Evolutionary conservation across 2,113 vertebrate species (phyloP), one percentile per base, ranked within the genome.

Genomic region (Morphnarchus princeps): DNA sequence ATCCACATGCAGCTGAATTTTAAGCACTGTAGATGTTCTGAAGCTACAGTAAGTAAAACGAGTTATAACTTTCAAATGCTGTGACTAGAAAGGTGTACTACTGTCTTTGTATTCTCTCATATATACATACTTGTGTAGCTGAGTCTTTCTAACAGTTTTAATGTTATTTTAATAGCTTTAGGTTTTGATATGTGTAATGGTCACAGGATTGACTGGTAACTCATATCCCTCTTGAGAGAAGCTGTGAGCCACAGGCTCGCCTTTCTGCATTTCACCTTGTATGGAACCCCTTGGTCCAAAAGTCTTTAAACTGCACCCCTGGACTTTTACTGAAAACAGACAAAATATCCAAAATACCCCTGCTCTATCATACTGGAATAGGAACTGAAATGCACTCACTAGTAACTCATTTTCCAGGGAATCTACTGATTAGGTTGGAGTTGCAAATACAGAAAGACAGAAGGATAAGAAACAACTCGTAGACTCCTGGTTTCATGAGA

Each of bases 181-280:
- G 43, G n/a, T n/a, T 73, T 74, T 25, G 20, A 32, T 79, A n/a
- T 19, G 10, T 0, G 2, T 11, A 63, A 69, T 19, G 29, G 61
- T 62, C 66, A 63, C 25, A 31, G 42, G 54, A 24, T 40, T 28
- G 54, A 26, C 52, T 26, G 9, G 42, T 45, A 61, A 40, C 36
- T 84, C 40, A 19, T 18, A 36, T 7, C 6, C 4, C 26, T 34
- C 66, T 50, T 43, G 12, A 50, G 11, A 72, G 42, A 79, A 67
- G 13, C 36, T 57, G 14, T 22, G 21, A 61, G 47, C 22, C 49
- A 50, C 0, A 0, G 34, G 12, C 13, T 54, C 1, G 5, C 32
- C 31, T 66, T 71, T 54, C 38, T 65, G 5, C 17, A 29, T 25
- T 22, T 82, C 28, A 49, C 6, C 42, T 82, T 50, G 29, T 15